A percentile compares a stretch with the other conserved stretches of the same genome.
These are phyloP conservation scores for Otocyon megalotis DNA, from an alignment of 2,113 vertebrate species.

Conservation along the genomic window DNA sequence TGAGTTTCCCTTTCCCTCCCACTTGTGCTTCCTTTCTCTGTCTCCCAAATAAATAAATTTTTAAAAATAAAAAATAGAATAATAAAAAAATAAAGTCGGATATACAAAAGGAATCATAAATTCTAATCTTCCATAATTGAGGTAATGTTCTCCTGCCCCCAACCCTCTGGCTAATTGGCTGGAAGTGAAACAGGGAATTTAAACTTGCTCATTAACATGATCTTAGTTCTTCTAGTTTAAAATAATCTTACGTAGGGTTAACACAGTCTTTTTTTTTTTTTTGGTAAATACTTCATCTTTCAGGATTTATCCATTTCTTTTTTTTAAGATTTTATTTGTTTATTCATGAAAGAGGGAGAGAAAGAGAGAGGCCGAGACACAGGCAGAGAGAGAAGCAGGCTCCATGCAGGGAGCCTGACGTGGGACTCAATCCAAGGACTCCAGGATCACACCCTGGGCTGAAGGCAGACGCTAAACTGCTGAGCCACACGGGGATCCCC, in stretches of 20 bases:
- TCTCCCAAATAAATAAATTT: no score
- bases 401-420: no score
- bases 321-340: background rate
- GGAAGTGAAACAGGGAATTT: background rate
- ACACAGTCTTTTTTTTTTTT: background rate
- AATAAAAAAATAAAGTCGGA: background rate
- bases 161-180: background rate
- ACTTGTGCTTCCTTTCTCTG: no score
- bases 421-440: no score
- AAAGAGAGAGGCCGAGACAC: no score
- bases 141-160: background rate
- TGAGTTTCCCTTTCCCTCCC: no score
- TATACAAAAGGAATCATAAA: background rate
- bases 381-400: no score
- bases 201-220: background rate
- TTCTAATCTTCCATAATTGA: slow-evolving; percentile 43
- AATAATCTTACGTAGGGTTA: background rate
- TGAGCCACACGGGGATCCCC: no score
- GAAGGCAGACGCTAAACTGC: no score
- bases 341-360: no score
- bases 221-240: background rate
- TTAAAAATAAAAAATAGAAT: no score
- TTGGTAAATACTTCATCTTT: background rate
- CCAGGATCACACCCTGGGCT: no score
- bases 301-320: background rate